phyloP scores from a whole-genome alignment of 2,113 vertebrate genomes.

The Progne subis region DNA sequence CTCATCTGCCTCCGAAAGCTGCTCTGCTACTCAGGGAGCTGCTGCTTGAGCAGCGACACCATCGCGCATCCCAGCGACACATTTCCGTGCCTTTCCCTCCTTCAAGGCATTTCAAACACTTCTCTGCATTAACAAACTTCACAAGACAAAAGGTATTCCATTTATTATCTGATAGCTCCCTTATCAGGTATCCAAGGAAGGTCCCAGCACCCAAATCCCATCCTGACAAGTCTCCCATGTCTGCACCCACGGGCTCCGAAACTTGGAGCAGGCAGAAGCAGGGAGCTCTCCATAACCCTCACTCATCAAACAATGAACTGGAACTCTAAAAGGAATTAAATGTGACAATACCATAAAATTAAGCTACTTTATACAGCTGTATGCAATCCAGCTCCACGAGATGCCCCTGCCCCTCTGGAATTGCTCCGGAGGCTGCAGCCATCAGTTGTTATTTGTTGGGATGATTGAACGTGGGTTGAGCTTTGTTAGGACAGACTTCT shows the following conservation, averaged over 20 bases:
- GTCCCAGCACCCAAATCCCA: background rate
- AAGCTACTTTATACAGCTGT: background rate
- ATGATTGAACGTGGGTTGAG: background rate
- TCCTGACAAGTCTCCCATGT: background rate
- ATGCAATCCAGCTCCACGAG: background rate
- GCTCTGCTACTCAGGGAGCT: slow-evolving; percentile 7
- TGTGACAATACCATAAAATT: slow-evolving; percentile 23
- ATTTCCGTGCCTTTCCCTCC: background rate
- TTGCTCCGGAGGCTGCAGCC: background rate
- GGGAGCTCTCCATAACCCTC: background rate
- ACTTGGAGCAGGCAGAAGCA: background rate
- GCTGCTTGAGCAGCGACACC: background rate
- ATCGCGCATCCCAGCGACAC: background rate
- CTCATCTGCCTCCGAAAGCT: background rate
- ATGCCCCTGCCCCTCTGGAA: background rate
- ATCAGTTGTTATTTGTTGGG: background rate
- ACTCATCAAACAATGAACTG: background rate
- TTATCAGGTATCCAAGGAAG: background rate
- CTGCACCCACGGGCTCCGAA: background rate
- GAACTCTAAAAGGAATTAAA: background rate
- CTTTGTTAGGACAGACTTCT: background rate
- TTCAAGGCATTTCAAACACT: background rate
- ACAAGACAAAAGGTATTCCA: background rate
- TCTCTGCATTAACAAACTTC: background rate
- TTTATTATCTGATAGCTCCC: background rate